These are phyloP conservation scores for Gymnocephalus cernua DNA, from an alignment of 2,113 vertebrate species.

Conservation along the genomic window DNA sequence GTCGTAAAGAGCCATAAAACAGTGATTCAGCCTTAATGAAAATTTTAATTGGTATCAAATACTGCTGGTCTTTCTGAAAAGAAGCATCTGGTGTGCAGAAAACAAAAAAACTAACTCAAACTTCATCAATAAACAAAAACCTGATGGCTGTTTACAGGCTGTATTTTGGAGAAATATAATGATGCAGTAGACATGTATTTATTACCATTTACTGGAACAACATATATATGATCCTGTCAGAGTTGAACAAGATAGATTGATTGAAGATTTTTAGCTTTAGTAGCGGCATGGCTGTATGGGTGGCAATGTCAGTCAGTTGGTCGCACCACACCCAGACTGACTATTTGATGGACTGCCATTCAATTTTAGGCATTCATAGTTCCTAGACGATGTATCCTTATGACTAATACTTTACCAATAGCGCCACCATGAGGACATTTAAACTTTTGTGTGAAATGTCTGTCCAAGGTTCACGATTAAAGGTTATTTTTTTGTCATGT, in stretches of 20 bases:
- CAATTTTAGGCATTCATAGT: too few relatives aligned
- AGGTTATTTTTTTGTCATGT: too few relatives aligned
- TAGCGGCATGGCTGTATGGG: not conserved
- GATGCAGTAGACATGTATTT: too few relatives aligned
- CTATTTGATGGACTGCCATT: not conserved
- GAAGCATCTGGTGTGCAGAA: not conserved
- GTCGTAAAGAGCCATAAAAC: constrained; percentile 2
- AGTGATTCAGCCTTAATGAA: constrained; percentile 18
- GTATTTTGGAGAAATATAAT: not conserved
- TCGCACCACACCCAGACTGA: not conserved
- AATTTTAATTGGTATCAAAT: constrained; percentile 1
- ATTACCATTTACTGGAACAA: not conserved
- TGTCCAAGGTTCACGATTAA: too few relatives aligned
- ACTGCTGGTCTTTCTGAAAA: not conserved
- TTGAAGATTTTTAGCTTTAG: not conserved
- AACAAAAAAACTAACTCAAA: not conserved
- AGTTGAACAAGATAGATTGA: not conserved
- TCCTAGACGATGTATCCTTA: too few relatives aligned
- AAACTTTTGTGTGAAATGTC: too few relatives aligned
- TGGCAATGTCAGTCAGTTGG: too few relatives aligned
- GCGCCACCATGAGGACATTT: too few relatives aligned
- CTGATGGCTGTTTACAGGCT: not conserved
- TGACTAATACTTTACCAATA: too few relatives aligned
- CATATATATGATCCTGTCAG: not conserved
- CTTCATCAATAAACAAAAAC: not conserved